phyloP scores from a whole-genome alignment of 2,797 vertebrate species.

The Poeciliopsis turneri region DNA sequence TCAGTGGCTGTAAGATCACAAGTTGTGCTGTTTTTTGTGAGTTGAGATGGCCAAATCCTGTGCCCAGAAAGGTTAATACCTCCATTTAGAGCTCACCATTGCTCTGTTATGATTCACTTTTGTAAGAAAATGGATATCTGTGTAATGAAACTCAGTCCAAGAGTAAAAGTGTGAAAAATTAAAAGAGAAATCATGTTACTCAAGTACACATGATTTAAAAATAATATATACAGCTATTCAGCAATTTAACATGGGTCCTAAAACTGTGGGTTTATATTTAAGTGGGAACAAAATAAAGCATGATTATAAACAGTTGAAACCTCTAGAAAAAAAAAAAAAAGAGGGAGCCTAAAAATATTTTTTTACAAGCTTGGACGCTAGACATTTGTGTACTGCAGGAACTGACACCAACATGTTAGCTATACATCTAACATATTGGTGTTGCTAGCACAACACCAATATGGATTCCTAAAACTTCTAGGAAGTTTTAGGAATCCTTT shows the following conservation, averaged over 20 bases:
- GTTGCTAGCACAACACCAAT: no score
- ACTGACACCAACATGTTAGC: neutral
- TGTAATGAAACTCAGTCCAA: neutral
- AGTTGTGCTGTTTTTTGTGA: neutral
- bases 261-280: neutral
- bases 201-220: neutral
- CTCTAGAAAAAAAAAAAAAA: neutral
- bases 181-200: neutral
- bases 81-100: neutral
- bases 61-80: neutral
- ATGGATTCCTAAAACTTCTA: no score
- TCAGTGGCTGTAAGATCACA: neutral
- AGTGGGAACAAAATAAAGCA: neutral
- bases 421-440: no score
- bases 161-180: neutral
- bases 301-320: neutral
- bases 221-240: neutral
- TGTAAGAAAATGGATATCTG: neutral
- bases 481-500: no score
- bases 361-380: neutral
- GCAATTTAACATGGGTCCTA: neutral
- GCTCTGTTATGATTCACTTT: neutral
- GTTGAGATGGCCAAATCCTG: neutral
- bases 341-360: neutral
- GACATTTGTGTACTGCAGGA: neutral